phyloP scores from a whole-genome alignment of 2,797 vertebrate genomes.

The Scolopax rusticola region DNA sequence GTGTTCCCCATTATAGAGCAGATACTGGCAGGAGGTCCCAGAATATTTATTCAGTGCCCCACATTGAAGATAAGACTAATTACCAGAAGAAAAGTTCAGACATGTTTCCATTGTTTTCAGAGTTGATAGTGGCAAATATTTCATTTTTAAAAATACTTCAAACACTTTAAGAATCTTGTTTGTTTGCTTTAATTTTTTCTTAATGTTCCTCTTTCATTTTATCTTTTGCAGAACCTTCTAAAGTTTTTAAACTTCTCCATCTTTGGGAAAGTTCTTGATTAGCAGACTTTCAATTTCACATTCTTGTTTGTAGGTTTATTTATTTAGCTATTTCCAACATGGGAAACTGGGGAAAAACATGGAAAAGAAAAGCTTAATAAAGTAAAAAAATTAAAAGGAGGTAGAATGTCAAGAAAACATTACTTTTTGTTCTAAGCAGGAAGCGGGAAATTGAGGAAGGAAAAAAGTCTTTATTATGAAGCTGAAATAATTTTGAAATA shows the following conservation, averaged over 20 bases:
- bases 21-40: not conserved
- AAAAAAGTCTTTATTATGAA: not conserved
- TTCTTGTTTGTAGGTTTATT: not conserved
- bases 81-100: not conserved
- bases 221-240: not conserved
- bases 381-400: not conserved
- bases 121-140: not conserved
- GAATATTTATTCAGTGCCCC: not conserved
- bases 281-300: not conserved
- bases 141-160: not conserved
- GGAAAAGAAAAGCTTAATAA: not conserved
- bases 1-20: not conserved
- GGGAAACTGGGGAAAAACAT: not conserved
- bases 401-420: not conserved
- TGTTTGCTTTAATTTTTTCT: not conserved
- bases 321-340: not conserved
- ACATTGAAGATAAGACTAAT: not conserved
- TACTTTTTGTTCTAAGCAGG: not conserved
- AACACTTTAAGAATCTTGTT: not conserved
- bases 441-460: not conserved
- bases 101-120: not conserved
- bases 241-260: not conserved
- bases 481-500: constrained; percentile 15
- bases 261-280: not conserved
- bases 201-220: not conserved